phyloP scores from a whole-genome alignment of 2,888 invertebrate species.

The Tethea ocularis region DNA sequence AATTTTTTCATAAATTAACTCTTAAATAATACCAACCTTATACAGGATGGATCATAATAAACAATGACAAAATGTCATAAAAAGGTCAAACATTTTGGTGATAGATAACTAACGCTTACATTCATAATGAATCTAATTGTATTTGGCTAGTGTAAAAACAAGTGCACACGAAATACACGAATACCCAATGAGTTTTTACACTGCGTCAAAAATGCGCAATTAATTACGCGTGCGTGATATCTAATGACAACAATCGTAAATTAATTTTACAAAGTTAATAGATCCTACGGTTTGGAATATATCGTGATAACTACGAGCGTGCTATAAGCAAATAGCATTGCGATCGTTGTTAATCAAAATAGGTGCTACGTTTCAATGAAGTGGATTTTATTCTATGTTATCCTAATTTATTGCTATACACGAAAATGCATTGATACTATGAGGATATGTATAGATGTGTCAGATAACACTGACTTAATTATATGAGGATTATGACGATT shows the following conservation, averaged over 20 bases:
- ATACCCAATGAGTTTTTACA: slow-evolving; percentile 3
- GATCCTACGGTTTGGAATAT: background rate
- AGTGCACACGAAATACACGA: background rate
- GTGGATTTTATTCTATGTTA: background rate
- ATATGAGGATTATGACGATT: background rate
- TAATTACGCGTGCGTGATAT: background rate
- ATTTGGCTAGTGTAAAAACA: background rate
- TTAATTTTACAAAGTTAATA: background rate
- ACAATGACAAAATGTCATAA: background rate
- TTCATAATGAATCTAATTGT: background rate
- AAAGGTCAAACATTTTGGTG: background rate
- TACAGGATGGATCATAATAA: background rate
- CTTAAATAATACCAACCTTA: too few relatives aligned
- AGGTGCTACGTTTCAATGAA: background rate
- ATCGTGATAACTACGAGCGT: background rate
- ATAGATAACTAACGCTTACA: background rate
- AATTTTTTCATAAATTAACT: too few relatives aligned
- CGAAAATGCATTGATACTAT: too few relatives aligned
- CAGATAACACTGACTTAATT: background rate
- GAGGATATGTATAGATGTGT: background rate
- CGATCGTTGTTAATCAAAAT: background rate
- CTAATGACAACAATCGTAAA: background rate
- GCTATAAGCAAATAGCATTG: background rate
- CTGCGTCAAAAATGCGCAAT: background rate
- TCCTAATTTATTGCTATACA: background rate